A percentile compares a stretch with the other conserved stretches of the same genome.
Evolutionary conservation across 2,113 vertebrate species (phyloP).

Genomic region (Urocitellus parryii): DNA sequence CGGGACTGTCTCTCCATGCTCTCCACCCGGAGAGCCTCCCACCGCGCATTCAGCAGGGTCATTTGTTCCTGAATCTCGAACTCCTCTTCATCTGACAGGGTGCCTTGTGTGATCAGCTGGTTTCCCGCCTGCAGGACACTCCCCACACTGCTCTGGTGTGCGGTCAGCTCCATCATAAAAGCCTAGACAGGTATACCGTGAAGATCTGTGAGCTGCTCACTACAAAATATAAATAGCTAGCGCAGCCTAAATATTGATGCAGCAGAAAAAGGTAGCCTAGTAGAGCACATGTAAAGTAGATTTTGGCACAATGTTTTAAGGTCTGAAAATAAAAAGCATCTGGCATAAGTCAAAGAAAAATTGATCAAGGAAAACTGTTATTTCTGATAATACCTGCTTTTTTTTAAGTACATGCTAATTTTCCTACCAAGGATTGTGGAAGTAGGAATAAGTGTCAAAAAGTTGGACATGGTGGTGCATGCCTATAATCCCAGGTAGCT

Average conservation of each 20-base stretch:
- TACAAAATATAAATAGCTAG: not conserved
- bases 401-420: not conserved
- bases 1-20: slow-evolving; percentile 98
- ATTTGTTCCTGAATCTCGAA: slow-evolving; percentile 98
- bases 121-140: slow-evolving; percentile 96
- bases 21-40: slow-evolving; percentile 95
- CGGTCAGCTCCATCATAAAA: slow-evolving; percentile 99
- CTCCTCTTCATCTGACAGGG: slow-evolving; percentile 95
- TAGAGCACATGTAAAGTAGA: not conserved
- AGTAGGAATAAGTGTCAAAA: not conserved
- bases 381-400: not conserved
- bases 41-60: slow-evolving; percentile 95
- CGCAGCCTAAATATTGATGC: not conserved
- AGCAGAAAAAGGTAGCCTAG: slow-evolving; percentile 17
- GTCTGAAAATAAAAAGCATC: not conserved
- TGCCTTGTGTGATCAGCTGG: slow-evolving; percentile 95
- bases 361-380: not conserved
- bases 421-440: not conserved
- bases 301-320: not conserved
- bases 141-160: slow-evolving; percentile 98
- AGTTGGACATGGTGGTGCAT: not conserved
- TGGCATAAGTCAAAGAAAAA: not conserved
- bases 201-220: not conserved
- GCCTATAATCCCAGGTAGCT: not conserved
- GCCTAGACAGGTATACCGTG: slow-evolving; percentile 82